A percentile compares a stretch with the other conserved stretches of the same genome.
These are phyloP conservation scores for Formicarius rufipectus DNA, from an alignment of 2,113 vertebrate genomes.

Conservation along the genomic window DNA sequence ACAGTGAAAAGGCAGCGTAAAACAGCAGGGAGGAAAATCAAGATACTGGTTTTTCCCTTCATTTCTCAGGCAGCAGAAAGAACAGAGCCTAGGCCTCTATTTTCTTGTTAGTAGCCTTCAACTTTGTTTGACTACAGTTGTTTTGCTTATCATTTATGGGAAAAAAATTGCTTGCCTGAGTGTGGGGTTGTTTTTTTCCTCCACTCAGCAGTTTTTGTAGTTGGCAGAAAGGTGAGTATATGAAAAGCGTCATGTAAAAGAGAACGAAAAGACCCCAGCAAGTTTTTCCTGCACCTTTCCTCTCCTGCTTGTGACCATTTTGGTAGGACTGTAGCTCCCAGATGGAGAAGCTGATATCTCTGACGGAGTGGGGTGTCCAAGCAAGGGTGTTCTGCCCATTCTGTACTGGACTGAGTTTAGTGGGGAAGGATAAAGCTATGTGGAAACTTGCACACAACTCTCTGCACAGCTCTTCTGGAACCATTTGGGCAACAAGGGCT, in stretches of 20 bases:
- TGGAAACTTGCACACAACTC: not conserved
- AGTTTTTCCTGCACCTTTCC: accelerated
- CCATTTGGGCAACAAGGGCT: not conserved
- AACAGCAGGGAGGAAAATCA: not conserved
- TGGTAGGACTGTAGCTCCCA: not conserved
- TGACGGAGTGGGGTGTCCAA: too few species aligned
- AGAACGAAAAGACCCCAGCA: not conserved
- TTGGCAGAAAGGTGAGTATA: not conserved
- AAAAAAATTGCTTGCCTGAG: not conserved
- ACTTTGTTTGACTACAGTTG: not conserved
- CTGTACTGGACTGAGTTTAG: not conserved
- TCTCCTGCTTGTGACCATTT: not conserved
- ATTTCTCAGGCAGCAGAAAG: not conserved
- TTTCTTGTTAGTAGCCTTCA: not conserved
- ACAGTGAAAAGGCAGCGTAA: not conserved
- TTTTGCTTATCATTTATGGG: not conserved
- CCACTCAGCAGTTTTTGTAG: not conserved
- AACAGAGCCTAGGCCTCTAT: not conserved
- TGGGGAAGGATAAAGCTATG: not conserved
- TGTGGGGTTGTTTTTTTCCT: not conserved
- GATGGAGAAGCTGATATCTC: not conserved
- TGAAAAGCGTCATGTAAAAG: not conserved
- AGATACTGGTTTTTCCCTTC: not conserved
- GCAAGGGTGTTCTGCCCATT: not conserved
- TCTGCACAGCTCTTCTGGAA: not conserved